A percentile compares a stretch with the other conserved stretches of the same genome.
These are phyloP conservation scores for Helicolenus hilgendorfi DNA, from an alignment of 2,797 vertebrate genomes.

Conservation along the genomic window DNA sequence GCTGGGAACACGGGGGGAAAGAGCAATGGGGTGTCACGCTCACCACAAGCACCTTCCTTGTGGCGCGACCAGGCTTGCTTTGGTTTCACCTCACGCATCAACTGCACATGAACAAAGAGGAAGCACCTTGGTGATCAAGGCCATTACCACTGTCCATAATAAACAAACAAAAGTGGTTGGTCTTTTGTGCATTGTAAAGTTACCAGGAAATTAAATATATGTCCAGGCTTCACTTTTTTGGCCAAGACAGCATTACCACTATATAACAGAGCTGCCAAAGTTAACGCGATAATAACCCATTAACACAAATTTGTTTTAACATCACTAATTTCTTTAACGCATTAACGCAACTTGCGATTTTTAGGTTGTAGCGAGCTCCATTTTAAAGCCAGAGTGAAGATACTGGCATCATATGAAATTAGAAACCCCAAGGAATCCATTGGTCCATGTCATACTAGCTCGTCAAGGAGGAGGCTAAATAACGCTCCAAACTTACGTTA, in stretches of 20 bases:
- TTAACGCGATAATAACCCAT: no score
- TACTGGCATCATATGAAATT: no score
- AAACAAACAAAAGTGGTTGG: background rate
- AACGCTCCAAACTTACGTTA: no score
- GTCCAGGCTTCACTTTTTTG: background rate
- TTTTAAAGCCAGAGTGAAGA: no score
- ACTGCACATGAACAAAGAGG: slow-evolving; percentile 50
- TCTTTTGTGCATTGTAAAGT: background rate
- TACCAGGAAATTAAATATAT: background rate
- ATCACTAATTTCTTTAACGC: no score
- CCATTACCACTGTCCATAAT: slow-evolving; percentile 17
- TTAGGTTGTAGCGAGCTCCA: rapidly evolving
- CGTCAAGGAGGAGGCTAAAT: no score
- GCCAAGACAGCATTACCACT: background rate
- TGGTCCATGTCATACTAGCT: no score
- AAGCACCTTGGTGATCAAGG: slow-evolving; percentile 59
- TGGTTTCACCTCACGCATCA: slow-evolving; percentile 71
- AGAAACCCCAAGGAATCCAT: no score
- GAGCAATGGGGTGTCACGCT: slow-evolving; percentile 84
- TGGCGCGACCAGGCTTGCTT: slow-evolving; percentile 58
- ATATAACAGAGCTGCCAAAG: background rate
- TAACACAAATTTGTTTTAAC: no score
- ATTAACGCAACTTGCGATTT: no score
- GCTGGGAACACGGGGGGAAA: slow-evolving; percentile 76
- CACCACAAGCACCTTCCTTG: slow-evolving; percentile 65